Evolutionary conservation across 2,888 invertebrate genomes (phyloP), one percentile per base, ranked within the genome.

Genomic region (Lapara coniferarum): DNA sequence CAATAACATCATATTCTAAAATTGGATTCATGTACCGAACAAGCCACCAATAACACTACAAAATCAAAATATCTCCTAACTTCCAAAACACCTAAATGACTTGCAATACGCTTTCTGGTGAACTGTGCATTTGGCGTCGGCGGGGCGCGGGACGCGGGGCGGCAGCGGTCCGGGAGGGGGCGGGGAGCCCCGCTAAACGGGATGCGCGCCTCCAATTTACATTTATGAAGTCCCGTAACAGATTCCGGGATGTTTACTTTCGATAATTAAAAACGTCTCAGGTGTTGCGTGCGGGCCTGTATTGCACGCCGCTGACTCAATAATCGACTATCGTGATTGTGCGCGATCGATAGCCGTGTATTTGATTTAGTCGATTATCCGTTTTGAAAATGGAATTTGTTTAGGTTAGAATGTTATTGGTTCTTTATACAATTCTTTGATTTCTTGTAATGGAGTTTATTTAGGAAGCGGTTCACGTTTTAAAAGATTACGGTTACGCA

Each of bases 161-260:
- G 72, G 75, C 74, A 66, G 74, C 51, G 74, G 75, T 69, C 71
- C 69, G 77, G 66, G 75, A 74, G 75, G 74, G 74, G 74, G 71
- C 73, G 75, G 75, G 79, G 80, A 74, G 81, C 77, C 78, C 80
- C 79, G 81, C 88, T 89, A 89, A 92, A 88, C 91, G 91, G 89
- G 90, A 92, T 88, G 91, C 90, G 85, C 88, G 89, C 90, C 90
- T 89, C 88, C 92, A 91, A 92, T 93, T 92, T 93, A 93, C 92
- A 93, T 92, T 93, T 93, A 92, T 92, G 92, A 92, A 92, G 89
- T 89, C 88, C 87, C 88, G 89, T 90, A 90, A 92, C 90, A 87
- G 90, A 92, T 90, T 90, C 91, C 86, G 84, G 86, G 85, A 85
- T 91, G 91, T 92, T 93, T 92, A 91, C 90, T 90, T 90, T 91